phyloP scores from a whole-genome alignment of 2,797 vertebrate genomes.

The Danionella dracula region DNA sequence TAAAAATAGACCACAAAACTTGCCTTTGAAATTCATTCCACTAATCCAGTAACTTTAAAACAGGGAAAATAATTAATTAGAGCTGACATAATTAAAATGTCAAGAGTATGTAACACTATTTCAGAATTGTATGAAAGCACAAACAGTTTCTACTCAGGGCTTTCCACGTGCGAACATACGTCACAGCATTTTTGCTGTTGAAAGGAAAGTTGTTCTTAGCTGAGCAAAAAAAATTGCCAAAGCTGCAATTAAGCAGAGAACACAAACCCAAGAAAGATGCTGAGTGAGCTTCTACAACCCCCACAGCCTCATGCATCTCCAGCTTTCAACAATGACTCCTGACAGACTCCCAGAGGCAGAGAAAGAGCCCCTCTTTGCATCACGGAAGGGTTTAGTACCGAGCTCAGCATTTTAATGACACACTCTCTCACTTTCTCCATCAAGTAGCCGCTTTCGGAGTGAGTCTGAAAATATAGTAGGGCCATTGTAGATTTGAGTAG shows the following conservation, averaged over 20 bases:
- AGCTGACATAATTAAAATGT: too few relatives aligned
- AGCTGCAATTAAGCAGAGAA: conserved; percentile 67
- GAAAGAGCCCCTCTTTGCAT: conserved; percentile 14
- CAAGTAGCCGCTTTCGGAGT: neutral
- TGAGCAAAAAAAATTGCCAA: conserved; percentile 69
- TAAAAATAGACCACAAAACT: too few relatives aligned
- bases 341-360: neutral
- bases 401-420: conserved; percentile 5
- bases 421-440: neutral
- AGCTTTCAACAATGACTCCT: conserved; percentile 54
- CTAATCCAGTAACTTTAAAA: too few relatives aligned
- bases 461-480: neutral
- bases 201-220: conserved; percentile 51
- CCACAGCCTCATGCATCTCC: conserved; percentile 26
- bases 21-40: too few relatives aligned
- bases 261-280: conserved; percentile 64
- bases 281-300: conserved; percentile 58
- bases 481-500: neutral
- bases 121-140: too few relatives aligned
- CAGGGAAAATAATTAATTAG: too few relatives aligned
- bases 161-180: too few relatives aligned
- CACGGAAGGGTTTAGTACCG: conserved; percentile 6
- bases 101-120: too few relatives aligned
- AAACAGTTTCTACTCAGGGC: too few relatives aligned
- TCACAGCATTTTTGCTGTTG: conserved; percentile 31